Evolutionary conservation across 2,888 invertebrate genomes (phyloP).

Genomic region (Galeopsomyia nigrocyanea): DNA sequence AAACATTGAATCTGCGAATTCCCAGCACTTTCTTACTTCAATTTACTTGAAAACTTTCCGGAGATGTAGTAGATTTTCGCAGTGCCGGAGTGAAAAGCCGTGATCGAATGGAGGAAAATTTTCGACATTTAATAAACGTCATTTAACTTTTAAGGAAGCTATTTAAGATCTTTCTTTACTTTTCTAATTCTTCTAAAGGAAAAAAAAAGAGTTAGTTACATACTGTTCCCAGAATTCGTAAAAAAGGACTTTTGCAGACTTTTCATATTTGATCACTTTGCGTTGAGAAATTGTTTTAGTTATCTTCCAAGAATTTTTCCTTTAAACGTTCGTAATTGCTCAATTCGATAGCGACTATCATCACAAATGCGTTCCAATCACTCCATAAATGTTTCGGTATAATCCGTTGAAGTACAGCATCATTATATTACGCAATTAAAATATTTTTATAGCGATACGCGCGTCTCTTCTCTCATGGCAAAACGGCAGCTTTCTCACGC

Average conservation of each 20-base stretch:
- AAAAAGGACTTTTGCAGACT: no score
- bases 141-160: background rate
- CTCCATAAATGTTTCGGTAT: no score
- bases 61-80: background rate
- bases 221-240: no score
- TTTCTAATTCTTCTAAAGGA: no score
- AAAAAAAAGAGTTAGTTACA: no score
- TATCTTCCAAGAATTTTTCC: no score
- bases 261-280: no score
- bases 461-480: constrained; percentile 8
- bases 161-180: no score
- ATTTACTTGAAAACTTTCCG: background rate
- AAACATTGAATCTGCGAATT: constrained; percentile 57
- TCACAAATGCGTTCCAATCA: no score
- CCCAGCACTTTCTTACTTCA: constrained; percentile 39
- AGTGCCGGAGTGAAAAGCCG: background rate
- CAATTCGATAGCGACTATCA: no score
- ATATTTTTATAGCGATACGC: constrained; percentile 18
- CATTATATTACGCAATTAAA: constrained; percentile 6
- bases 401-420: constrained; percentile 3
- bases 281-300: no score
- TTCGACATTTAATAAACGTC: background rate
- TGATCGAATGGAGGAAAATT: background rate
- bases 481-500: constrained; percentile 11
- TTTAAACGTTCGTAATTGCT: no score